Conservation (phyloP, 2,113 vertebrate genomes). For the Passerina amoena region DNA sequence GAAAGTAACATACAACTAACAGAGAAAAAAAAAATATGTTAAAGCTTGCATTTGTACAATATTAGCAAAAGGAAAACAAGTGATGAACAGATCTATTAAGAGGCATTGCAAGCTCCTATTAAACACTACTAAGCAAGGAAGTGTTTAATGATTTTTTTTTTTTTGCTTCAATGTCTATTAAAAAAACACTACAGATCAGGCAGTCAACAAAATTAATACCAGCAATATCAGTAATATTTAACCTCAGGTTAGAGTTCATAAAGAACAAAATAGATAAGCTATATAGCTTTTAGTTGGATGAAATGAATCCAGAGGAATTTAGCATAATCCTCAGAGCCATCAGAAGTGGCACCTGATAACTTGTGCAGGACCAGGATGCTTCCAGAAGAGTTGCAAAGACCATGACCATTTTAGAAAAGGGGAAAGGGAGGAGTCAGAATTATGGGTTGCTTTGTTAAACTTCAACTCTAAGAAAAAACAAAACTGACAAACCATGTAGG, state of each 20-base stretch:
- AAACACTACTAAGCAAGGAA: background rate
- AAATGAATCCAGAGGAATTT: background rate
- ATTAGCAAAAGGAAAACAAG: background rate
- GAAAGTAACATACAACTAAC: background rate
- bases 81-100: background rate
- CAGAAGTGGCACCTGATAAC: background rate
- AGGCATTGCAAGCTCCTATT: background rate
- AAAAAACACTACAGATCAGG: background rate
- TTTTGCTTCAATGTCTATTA: background rate
- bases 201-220: background rate
- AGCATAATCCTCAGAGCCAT: background rate
- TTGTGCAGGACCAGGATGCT: background rate
- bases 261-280: background rate
- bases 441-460: background rate
- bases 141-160: background rate
- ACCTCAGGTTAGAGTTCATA: background rate
- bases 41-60: background rate
- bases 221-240: background rate
- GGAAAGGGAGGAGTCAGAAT: background rate
- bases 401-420: background rate
- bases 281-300: background rate
- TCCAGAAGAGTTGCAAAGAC: background rate
- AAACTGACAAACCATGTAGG: background rate
- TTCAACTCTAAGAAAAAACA: background rate
- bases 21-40: background rate